Evolutionary conservation across 2,113 vertebrate genomes (phyloP).

Genomic region (Eolophus roseicapilla): DNA sequence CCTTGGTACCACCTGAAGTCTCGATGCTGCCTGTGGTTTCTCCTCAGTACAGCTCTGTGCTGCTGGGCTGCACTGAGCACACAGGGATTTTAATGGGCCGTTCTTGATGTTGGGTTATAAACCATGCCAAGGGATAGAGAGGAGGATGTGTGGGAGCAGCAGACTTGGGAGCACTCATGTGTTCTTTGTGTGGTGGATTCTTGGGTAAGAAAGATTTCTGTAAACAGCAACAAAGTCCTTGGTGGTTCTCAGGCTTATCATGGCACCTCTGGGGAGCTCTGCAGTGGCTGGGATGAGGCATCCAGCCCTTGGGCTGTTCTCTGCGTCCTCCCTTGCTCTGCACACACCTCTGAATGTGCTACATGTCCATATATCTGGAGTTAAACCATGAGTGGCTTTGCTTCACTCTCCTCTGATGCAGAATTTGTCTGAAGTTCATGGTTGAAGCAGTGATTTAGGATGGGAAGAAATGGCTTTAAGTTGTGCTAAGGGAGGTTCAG

Average conservation of each 20-base stretch:
- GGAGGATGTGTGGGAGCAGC: not conserved
- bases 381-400: not conserved
- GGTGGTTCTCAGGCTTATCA: not conserved
- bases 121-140: fast-evolving
- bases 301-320: not conserved
- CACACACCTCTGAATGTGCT: not conserved
- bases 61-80: not conserved
- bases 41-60: not conserved
- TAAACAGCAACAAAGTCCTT: too few species aligned
- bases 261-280: not conserved
- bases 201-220: not conserved
- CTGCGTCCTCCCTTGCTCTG: not conserved
- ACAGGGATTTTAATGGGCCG: fast-evolving
- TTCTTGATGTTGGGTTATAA: not conserved
- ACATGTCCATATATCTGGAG: fast-evolving
- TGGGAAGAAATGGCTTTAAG: not conserved
- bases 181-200: not conserved
- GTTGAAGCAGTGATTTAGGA: not conserved
- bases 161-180: fast-evolving
- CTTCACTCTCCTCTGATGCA: fast-evolving
- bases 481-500: not conserved
- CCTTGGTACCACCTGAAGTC: not conserved
- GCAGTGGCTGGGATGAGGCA: fast-evolving
- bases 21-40: not conserved
- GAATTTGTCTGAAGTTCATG: not conserved